Conservation (phyloP, 1,140 invertebrate genomes). For the Bombus confusus region DNA sequence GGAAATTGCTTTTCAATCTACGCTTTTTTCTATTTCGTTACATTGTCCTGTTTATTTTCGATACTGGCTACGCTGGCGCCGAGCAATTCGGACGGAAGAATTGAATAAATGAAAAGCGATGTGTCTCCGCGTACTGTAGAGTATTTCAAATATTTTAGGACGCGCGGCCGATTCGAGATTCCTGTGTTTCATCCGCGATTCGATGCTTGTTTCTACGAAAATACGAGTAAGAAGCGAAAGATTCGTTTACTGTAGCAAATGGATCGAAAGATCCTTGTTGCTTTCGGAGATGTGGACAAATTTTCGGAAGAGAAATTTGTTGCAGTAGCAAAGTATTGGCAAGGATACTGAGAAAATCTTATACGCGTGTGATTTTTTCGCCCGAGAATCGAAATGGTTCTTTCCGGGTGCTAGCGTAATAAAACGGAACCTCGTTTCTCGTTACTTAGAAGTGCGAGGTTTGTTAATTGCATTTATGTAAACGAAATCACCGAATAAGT, state of each 20-base stretch:
- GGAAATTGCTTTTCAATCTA: constrained; percentile 3
- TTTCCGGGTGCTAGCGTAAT: no score
- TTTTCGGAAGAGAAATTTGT: not conserved
- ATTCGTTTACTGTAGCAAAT: not conserved
- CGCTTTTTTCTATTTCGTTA: not conserved
- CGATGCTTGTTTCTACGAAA: not conserved
- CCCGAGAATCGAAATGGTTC: no score
- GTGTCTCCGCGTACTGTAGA: no score
- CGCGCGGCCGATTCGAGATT: no score
- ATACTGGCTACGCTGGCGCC: not conserved
- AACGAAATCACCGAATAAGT: no score
- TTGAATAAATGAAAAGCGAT: no score
- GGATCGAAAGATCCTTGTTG: not conserved
- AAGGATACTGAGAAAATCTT: not conserved
- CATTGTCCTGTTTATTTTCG: not conserved
- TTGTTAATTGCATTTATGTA: no score
- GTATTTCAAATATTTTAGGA: no score
- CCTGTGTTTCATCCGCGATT: not conserved
- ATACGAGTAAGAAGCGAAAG: not conserved
- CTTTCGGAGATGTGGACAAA: not conserved
- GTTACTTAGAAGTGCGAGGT: no score
- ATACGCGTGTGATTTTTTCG: no score
- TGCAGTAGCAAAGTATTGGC: not conserved
- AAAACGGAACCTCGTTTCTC: no score
- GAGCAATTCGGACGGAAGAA: no score